Conservation (phyloP, 2,113 vertebrate genomes). For the Stigmatopora nigra region DNA sequence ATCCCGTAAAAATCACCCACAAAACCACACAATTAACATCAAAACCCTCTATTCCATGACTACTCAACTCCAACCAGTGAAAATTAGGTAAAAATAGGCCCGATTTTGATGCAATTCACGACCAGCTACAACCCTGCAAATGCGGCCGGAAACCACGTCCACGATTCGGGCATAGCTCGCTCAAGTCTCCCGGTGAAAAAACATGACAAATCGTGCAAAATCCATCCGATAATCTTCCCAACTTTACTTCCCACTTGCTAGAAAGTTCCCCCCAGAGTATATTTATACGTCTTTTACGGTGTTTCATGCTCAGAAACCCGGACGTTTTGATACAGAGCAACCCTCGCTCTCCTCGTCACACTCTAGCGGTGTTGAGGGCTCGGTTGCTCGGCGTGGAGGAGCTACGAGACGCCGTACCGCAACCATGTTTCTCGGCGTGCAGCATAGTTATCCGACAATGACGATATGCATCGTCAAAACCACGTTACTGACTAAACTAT, state of each 20-base stretch:
- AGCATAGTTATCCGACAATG: slow-evolving; percentile 47
- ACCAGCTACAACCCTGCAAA: not conserved
- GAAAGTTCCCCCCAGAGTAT: slow-evolving; percentile 34
- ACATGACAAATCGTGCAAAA: not conserved
- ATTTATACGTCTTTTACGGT: not conserved
- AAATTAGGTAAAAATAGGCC: not conserved
- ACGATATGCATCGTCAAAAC: not conserved
- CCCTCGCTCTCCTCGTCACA: slow-evolving; percentile 55
- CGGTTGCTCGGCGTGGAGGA: slow-evolving; percentile 56
- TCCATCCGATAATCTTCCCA: slow-evolving; percentile 27
- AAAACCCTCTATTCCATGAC: not conserved
- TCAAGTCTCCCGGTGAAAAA: slow-evolving; percentile 10
- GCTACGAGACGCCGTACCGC: slow-evolving; percentile 73
- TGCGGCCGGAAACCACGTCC: not conserved
- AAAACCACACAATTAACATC: not conserved
- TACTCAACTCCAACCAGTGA: not conserved
- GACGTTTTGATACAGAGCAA: slow-evolving; percentile 24
- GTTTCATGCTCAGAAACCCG: slow-evolving; percentile 1
- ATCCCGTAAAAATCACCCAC: not conserved
- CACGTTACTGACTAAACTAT: not conserved
- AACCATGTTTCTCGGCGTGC: slow-evolving; percentile 63
- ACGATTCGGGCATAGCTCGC: slow-evolving; percentile 14
- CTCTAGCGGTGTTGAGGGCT: slow-evolving; percentile 60
- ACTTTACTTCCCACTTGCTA: slow-evolving; percentile 44
- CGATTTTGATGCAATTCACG: not conserved